A percentile compares a stretch with the other conserved stretches of the same genome.
These are phyloP conservation scores for Arremon aurantiirostris DNA, from an alignment of 2,797 vertebrate species.

Conservation along the genomic window DNA sequence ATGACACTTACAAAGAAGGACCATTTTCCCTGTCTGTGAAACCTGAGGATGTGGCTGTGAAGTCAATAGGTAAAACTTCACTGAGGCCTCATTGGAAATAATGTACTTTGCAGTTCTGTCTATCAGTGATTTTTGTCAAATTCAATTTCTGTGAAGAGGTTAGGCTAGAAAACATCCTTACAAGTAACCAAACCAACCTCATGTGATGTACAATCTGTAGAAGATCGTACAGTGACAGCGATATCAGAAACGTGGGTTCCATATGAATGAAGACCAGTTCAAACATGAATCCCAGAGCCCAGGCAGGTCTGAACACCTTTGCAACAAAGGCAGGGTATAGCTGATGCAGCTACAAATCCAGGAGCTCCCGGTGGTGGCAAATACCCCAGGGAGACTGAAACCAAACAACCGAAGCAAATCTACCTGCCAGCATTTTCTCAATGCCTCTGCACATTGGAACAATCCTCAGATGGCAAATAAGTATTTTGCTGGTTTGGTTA, in stretches of 20 bases:
- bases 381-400: neutral
- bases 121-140: neutral
- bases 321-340: neutral
- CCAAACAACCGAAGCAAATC: neutral
- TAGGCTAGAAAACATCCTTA: neutral
- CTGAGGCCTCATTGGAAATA: neutral
- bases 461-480: neutral
- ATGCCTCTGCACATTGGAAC: neutral
- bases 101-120: neutral
- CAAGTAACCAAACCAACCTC: neutral
- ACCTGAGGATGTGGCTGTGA: constrained; percentile 20
- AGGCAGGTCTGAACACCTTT: neutral
- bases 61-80: constrained; percentile 58
- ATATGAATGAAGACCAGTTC: neutral
- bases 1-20: neutral
- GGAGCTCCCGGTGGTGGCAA: neutral
- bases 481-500: neutral
- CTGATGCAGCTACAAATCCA: neutral
- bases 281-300: neutral
- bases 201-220: neutral
- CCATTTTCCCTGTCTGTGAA: constrained; percentile 19
- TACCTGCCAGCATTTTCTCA: neutral
- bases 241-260: neutral
- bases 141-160: neutral
- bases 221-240: neutral